Conservation (phyloP, 2,888 invertebrate species). For the Drosophila austrosaltans region DNA sequence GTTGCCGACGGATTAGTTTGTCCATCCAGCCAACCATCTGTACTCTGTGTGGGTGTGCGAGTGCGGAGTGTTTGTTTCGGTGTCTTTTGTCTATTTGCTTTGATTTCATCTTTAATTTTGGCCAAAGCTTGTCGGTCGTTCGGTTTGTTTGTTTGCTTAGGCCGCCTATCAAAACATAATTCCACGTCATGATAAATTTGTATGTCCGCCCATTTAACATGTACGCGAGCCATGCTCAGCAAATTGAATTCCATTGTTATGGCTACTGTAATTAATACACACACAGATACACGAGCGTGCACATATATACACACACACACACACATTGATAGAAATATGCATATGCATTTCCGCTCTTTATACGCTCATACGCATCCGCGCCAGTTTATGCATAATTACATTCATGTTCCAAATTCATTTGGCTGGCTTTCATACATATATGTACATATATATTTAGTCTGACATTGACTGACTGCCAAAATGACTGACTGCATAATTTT, state of each 20-base stretch:
- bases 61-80: slow-evolving; percentile 45
- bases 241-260: slow-evolving; percentile 62
- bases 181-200: slow-evolving; percentile 52
- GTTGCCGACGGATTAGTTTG: slow-evolving; percentile 48
- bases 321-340: slow-evolving; percentile 22
- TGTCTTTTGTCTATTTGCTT: slow-evolving; percentile 51
- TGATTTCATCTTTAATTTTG: slow-evolving; percentile 63
- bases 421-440: slow-evolving; percentile 17
- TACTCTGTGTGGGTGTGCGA: slow-evolving; percentile 19
- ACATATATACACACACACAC: slow-evolving; percentile 10
- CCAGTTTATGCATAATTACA: slow-evolving; percentile 42
- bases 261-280: slow-evolving; percentile 46
- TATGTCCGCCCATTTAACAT: slow-evolving; percentile 44
- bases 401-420: slow-evolving; percentile 28
- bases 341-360: slow-evolving; percentile 47
- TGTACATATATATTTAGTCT: neutral
- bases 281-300: slow-evolving; percentile 11
- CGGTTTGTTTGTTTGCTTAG: slow-evolving; percentile 36
- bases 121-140: slow-evolving; percentile 18
- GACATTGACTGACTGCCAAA: neutral
- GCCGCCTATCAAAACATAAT: slow-evolving; percentile 63
- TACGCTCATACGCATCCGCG: slow-evolving; percentile 28
- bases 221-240: slow-evolving; percentile 32
- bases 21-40: slow-evolving; percentile 31
- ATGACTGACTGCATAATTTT: no score